A percentile compares a stretch with the other conserved stretches of the same genome.
phyloP scores from a whole-genome alignment of 2,888 invertebrate genomes.

The Teinopalpus imperialis region DNA sequence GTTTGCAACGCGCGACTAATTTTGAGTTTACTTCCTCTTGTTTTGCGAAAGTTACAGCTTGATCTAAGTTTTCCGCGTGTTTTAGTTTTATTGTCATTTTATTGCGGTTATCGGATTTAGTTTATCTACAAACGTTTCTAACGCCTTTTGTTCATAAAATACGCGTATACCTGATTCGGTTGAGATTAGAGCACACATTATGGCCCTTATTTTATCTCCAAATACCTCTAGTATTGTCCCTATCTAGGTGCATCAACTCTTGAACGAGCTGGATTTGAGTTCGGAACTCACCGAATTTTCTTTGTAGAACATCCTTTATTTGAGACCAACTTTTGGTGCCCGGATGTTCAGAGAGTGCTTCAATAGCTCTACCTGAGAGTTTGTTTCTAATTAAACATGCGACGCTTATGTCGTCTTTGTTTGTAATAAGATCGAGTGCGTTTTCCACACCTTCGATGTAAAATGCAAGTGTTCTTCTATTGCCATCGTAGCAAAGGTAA shows the following conservation, averaged over 20 bases:
- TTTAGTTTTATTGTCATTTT: background rate
- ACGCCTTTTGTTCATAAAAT: background rate
- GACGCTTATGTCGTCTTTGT: slow-evolving; percentile 26
- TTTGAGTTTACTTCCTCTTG: slow-evolving; percentile 1
- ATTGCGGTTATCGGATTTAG: background rate
- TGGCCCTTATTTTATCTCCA: background rate
- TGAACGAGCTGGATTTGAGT: slow-evolving; percentile 30
- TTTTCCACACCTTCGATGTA: slow-evolving; percentile 35
- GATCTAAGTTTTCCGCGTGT: background rate
- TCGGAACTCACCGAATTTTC: slow-evolving; percentile 32
- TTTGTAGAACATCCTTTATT: slow-evolving; percentile 27
- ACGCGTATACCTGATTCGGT: background rate
- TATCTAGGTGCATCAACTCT: slow-evolving; percentile 24
- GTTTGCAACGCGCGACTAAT: background rate
- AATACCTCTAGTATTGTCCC: background rate
- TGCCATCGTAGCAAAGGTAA: slow-evolving; percentile 1
- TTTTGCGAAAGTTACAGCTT: slow-evolving; percentile 1
- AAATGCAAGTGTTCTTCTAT: slow-evolving; percentile 30
- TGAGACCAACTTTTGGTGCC: slow-evolving; percentile 25
- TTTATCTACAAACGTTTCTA: background rate
- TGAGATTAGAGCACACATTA: background rate
- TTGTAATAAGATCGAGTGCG: slow-evolving; percentile 26
- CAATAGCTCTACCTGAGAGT: slow-evolving; percentile 29
- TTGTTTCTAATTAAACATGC: slow-evolving; percentile 34
- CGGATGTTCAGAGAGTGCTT: slow-evolving; percentile 26